These are phyloP conservation scores for Patella pellucida DNA, from an alignment of 2,888 invertebrate genomes.

Conservation along the genomic window DNA sequence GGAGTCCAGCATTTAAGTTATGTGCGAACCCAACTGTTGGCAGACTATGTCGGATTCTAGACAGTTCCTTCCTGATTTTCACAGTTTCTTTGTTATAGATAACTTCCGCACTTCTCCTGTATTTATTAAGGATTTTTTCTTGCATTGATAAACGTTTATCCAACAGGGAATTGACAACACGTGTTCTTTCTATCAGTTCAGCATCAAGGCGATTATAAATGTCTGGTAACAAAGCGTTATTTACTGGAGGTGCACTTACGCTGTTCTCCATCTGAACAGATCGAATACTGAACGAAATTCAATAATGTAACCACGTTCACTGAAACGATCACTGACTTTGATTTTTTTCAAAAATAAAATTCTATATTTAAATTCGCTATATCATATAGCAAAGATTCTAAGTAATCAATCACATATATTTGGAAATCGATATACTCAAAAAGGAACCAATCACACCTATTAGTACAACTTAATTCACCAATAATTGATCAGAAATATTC, in stretches of 20 bases:
- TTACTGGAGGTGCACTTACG: slow-evolving; percentile 47
- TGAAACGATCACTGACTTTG: too few relatives aligned
- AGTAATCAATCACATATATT: too few relatives aligned
- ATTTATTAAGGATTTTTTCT: slow-evolving; percentile 49
- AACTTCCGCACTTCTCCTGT: slow-evolving; percentile 26
- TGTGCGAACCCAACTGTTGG: slow-evolving; percentile 41
- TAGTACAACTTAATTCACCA: too few relatives aligned
- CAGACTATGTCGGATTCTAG: slow-evolving; percentile 42
- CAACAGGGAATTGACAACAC: slow-evolving; percentile 52
- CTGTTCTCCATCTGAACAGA: background rate
- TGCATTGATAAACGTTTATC: slow-evolving; percentile 44
- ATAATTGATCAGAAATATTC: too few relatives aligned
- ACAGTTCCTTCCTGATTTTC: slow-evolving; percentile 42
- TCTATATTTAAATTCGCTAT: too few relatives aligned
- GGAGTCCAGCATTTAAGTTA: slow-evolving; percentile 39
- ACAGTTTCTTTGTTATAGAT: slow-evolving; percentile 37
- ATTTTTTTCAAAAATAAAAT: too few relatives aligned
- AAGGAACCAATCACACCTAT: too few relatives aligned
- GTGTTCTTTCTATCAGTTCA: slow-evolving; percentile 51
- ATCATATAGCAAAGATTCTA: too few relatives aligned
- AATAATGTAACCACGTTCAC: too few relatives aligned
- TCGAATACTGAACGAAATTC: too few relatives aligned
- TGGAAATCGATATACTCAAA: too few relatives aligned
- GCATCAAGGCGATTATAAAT: slow-evolving; percentile 59
- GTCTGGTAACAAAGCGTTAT: slow-evolving; percentile 57